These are phyloP conservation scores for Pipa parva DNA, from an alignment of 2,113 vertebrate species.

Conservation along the genomic window DNA sequence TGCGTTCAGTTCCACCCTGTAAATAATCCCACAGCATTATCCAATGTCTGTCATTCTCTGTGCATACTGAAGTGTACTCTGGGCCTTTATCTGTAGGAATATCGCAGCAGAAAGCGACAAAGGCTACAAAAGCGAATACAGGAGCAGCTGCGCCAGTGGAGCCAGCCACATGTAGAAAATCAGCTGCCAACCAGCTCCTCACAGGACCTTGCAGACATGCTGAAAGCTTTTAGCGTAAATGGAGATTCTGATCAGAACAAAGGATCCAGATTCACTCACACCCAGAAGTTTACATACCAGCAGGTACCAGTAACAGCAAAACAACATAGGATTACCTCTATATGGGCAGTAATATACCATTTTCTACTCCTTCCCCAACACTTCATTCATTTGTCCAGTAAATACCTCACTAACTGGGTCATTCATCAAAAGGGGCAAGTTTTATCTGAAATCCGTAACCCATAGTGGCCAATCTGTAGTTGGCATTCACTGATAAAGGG, in stretches of 20 bases:
- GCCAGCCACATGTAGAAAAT: constrained; percentile 47
- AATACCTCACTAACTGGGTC: too few species aligned
- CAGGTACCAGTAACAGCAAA: constrained; percentile 57
- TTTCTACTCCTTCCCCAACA: too few species aligned
- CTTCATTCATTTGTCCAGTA: too few species aligned
- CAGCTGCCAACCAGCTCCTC: constrained; percentile 16
- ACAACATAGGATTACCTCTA: too few species aligned
- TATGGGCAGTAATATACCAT: too few species aligned
- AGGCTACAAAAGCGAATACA: constrained; percentile 71
- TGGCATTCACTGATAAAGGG: too few species aligned
- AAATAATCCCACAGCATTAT: too few species aligned
- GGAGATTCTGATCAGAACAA: constrained; percentile 56
- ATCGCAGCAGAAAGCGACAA: constrained; percentile 62
- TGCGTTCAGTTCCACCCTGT: background rate
- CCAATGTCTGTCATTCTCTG: too few species aligned
- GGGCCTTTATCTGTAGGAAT: constrained; percentile 61
- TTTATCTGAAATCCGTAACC: too few species aligned
- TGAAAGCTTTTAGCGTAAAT: constrained; percentile 64
- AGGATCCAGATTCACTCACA: constrained; percentile 81
- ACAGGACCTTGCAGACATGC: constrained; percentile 70
- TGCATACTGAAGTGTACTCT: background rate
- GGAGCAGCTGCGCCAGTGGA: constrained; percentile 70
- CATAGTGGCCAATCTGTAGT: too few species aligned
- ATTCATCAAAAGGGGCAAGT: too few species aligned
- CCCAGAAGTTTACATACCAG: constrained; percentile 78